Percentiles rank a stretch among this genome's conserved stretches.
phyloP scores from a whole-genome alignment of 2,888 invertebrate species.

The Branchinecta sandiegonensis region DNA sequence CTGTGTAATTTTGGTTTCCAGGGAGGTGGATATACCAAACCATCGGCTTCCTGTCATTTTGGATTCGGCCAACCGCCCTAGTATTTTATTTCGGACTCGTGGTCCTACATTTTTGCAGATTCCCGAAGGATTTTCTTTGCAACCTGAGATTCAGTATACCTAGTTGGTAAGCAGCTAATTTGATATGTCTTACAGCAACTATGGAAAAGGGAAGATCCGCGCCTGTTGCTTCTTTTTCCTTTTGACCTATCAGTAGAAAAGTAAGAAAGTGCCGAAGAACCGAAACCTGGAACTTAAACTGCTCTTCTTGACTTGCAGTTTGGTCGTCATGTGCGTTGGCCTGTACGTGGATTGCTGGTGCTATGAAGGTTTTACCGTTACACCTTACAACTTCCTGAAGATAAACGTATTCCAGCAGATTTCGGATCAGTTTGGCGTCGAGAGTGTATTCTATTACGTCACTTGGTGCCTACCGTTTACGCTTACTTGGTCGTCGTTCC shows the following conservation, averaged over 20 bases:
- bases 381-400: not conserved
- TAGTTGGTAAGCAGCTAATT: not conserved
- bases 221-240: no score
- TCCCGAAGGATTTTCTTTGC: not conserved
- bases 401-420: not conserved
- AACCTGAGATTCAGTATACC: not conserved
- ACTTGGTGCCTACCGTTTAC: conserved; percentile 4
- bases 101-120: not conserved
- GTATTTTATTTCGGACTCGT: not conserved
- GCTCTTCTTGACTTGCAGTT: no score
- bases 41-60: not conserved
- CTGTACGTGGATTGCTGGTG: not conserved
- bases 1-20: not conserved
- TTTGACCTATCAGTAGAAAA: no score
- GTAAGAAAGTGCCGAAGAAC: no score
- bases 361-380: not conserved
- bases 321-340: no score
- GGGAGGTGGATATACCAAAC: not conserved
- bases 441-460: not conserved
- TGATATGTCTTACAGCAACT: no score
- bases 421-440: not conserved
- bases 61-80: not conserved
- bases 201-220: no score
- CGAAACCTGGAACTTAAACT: no score
- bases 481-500: not conserved